These are phyloP conservation scores for Calameuta filiformis DNA, from an alignment of 2,888 invertebrate genomes.

Conservation along the genomic window DNA sequence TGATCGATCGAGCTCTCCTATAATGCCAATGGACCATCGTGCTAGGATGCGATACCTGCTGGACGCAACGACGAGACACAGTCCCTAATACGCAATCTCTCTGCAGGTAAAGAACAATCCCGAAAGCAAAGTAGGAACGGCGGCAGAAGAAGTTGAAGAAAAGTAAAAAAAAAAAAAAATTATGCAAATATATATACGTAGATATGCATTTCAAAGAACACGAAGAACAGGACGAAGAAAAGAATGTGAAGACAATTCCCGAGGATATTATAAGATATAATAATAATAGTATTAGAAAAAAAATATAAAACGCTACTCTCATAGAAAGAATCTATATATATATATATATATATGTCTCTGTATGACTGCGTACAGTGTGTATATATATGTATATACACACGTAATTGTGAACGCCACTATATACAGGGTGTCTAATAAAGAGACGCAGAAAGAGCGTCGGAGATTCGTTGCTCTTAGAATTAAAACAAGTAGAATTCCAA, in stretches of 20 bases:
- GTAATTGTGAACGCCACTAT: slow-evolving; percentile 28
- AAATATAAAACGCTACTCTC: neutral
- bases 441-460: slow-evolving; percentile 13
- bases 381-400: slow-evolving; percentile 20
- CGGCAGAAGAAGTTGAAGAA: neutral
- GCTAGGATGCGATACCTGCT: slow-evolving; percentile 23
- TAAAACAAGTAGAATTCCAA: neutral
- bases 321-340: slow-evolving; percentile 18
- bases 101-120: neutral
- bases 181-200: too few relatives aligned
- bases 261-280: neutral
- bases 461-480: slow-evolving; percentile 2
- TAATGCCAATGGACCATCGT: slow-evolving; percentile 36
- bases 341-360: neutral
- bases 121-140: neutral
- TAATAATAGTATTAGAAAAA: neutral
- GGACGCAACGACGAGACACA: slow-evolving; percentile 39
- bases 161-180: neutral
- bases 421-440: slow-evolving; percentile 19
- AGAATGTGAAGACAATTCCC: neutral
- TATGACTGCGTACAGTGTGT: neutral
- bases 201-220: neutral
- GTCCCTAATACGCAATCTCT: slow-evolving; percentile 5
- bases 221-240: neutral
- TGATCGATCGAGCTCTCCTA: slow-evolving; percentile 31